Evolutionary conservation across 2,797 vertebrate species (phyloP).

Genomic region (Ceryle rudis): DNA sequence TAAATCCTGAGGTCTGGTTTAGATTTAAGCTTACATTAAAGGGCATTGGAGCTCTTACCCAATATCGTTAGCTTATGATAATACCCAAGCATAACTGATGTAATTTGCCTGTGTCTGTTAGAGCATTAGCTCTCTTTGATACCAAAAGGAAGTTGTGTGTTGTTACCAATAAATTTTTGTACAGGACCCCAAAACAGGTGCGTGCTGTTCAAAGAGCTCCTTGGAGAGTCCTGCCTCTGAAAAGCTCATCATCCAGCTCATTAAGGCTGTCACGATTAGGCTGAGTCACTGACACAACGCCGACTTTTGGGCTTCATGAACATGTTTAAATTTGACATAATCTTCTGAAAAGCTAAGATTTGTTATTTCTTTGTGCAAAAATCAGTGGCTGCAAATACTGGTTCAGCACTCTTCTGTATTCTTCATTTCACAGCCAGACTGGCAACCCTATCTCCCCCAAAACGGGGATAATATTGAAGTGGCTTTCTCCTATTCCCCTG

Average conservation of each 20-base stretch:
- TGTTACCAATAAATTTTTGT: not conserved
- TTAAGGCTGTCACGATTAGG: rapidly evolving
- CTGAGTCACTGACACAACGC: not conserved
- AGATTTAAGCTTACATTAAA: not conserved
- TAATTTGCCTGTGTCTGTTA: not conserved
- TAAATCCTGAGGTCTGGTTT: not conserved
- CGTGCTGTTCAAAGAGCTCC: not conserved
- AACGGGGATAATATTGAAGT: conserved; percentile 97
- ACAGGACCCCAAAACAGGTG: not conserved
- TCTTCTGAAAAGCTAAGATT: not conserved
- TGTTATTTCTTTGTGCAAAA: not conserved
- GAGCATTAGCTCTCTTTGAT: not conserved
- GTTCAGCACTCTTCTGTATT: not conserved
- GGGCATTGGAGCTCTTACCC: not conserved
- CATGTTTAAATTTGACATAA: not conserved
- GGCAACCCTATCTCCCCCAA: conserved; percentile 98
- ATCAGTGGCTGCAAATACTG: not conserved
- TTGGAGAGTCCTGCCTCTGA: not conserved
- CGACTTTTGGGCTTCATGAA: not conserved
- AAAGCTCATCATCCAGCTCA: not conserved
- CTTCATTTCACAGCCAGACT: conserved; percentile 87
- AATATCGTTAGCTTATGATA: not conserved
- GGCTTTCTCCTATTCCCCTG: conserved; percentile 92
- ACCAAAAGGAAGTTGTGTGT: not conserved
- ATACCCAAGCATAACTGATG: not conserved